Percentiles rank a stretch among this genome's conserved stretches.
phyloP scores from a whole-genome alignment of 2,888 invertebrate species.

The Drosophila differens region DNA sequence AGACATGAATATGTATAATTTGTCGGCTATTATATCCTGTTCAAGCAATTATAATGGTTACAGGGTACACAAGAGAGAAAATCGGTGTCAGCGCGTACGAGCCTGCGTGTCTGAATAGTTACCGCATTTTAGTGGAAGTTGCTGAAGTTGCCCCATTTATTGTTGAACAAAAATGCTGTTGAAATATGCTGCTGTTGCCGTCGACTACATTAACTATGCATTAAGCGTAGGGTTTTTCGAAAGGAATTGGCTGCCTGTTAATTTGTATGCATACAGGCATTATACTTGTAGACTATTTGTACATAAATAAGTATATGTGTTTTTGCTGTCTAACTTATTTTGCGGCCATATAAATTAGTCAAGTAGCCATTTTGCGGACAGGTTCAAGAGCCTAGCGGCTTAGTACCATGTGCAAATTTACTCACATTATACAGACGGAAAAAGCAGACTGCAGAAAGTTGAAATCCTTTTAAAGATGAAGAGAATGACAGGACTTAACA shows the following conservation, averaged over 20 bases:
- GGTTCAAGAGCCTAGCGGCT: conserved; percentile 33
- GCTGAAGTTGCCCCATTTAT: conserved; percentile 35
- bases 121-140: conserved; percentile 29
- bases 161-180: conserved; percentile 25
- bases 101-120: conserved; percentile 46
- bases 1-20: not conserved
- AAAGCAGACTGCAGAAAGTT: not conserved
- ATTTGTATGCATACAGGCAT: conserved; percentile 48
- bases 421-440: not conserved
- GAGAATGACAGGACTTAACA: not conserved
- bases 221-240: conserved; percentile 58
- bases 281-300: conserved; percentile 6
- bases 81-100: conserved; percentile 69
- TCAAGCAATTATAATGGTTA: not conserved
- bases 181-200: conserved; percentile 35
- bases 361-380: conserved; percentile 26
- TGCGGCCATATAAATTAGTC: conserved; percentile 48
- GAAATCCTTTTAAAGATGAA: not conserved
- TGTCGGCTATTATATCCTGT: not conserved
- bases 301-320: conserved; percentile 6
- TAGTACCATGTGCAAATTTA: not conserved
- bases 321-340: conserved; percentile 16
- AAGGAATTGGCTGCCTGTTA: conserved; percentile 37
- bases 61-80: conserved; percentile 10
- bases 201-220: conserved; percentile 74